Base-by-base conservation (phyloP, 2,113 vertebrate species). In the Origma solitaria region DNA sequence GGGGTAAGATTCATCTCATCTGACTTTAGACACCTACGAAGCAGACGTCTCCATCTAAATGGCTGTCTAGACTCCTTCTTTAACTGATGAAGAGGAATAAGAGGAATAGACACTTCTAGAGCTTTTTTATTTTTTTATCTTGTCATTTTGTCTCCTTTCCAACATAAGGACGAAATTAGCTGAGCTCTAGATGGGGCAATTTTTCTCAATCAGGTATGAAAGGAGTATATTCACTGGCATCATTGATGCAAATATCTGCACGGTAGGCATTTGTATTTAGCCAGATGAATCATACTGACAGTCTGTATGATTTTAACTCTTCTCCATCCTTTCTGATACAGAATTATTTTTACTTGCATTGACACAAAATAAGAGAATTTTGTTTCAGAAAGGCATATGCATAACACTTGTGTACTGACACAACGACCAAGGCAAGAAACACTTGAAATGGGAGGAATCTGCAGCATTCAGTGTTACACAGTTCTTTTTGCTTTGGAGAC, bases 141-240 rank as follows among this genome's bases (percentile, higher is more conserved):
- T 73, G 77, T 68, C 8, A 53, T 77, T 88, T 88, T 6, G 15
- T 73, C 62, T 86, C 17, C n/a, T 65, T 73, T 83, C 45, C 38
- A 86, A 72, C 13, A 62, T 40, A 53, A 81, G 35, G 37, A 77
- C 53, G 45, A 94, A 75, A 94, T 82, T 94, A 94, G 13, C 49
- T 86, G 49, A 90, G 31, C n/a, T 80, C n/a, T 91, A 57, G 85
- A 84, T 68, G 49, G 25, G 30, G 54, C 71, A 80, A 76, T 82
- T 95, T 82, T 61, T 94, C 90, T 94, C 73, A 40, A 76, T 90
- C 79, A 87, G n/a, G 24, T 82, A 31, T 82, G 66, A 92, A 88
- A 76, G 50, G 25, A 89, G 4, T 37, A 49, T 37, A 70, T 71
- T 80, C 82, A 69, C 37, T 76, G 24, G 8, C 50, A 69, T 61